Evolutionary conservation across 2,113 vertebrate species (phyloP), one percentile per base, ranked within the genome.

Genomic region (Micromys minutus): DNA sequence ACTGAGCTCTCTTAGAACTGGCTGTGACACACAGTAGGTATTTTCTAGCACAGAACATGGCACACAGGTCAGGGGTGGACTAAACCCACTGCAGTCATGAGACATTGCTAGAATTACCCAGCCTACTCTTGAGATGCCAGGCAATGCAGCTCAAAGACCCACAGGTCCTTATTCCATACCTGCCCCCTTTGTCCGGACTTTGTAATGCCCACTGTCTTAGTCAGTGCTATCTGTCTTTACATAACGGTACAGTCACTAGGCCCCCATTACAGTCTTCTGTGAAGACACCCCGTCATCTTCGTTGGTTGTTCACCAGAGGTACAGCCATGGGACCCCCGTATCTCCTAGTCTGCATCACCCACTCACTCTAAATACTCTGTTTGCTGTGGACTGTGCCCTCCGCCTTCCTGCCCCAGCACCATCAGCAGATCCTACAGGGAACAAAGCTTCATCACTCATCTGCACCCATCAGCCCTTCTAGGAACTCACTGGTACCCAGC

Each of bases 401-500:
- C 59, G 6, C 75, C 65, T 26, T 85, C 59, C 61, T 72, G 24
- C 39, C 59, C 69, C 34, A 24, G 15, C 26, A 12, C 31, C 55
- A 15, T 39, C 65, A 26, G 75, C 47, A 34, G 24, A 24, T 5
- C 85, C 59, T 63, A 9, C 12, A 17, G 57, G 57, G 61, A 31
- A 26, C 87, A 81, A 55, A 93, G 45, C 45, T 57, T n/a, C 34
- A 24, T 75, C 22, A n/a, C 29, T 52, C 29, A 36, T 26, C 45
- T 26, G 47, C 50, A 67, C 77, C 65, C 45, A 81, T 17, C 67
- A 17, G 5, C 34, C 3, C 71, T 69, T 69, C 65, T 55, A 16
- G 89, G n/a, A 79, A 11, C 87, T 91, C 84, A 69, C 67, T 21
- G 59, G 76, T 17, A 67, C 81, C 57, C 81, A n/a, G 88, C 65